Percentiles rank a stretch among this genome's conserved stretches.
Evolutionary conservation across 2,797 vertebrate species (phyloP).

Genomic region (Crenichthys baileyi): DNA sequence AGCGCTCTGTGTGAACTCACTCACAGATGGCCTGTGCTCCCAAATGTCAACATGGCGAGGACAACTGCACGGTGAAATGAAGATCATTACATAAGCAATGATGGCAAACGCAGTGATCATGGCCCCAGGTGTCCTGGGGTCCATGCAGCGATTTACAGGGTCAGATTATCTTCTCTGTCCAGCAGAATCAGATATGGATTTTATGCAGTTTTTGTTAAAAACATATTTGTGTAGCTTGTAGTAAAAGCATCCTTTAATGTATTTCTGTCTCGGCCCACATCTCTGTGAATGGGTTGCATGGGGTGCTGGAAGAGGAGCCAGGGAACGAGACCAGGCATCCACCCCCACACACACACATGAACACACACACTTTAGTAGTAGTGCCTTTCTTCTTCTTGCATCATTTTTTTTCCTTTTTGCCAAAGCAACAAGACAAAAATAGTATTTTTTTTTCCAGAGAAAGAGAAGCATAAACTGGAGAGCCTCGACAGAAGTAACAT

Average conservation of each 20-base stretch:
- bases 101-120: conserved; percentile 28
- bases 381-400: conserved; percentile 71
- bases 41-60: conserved; percentile 68
- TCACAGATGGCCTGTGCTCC: conserved; percentile 66
- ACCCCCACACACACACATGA: conserved; percentile 51
- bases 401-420: conserved; percentile 63
- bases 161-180: conserved; percentile 30
- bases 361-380: conserved; percentile 56
- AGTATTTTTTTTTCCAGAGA: conserved; percentile 9
- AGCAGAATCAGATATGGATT: conserved; percentile 8
- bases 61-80: conserved; percentile 54
- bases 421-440: conserved; percentile 50
- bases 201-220: conserved; percentile 22
- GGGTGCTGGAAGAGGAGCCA: conserved; percentile 61
- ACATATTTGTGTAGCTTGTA: conserved; percentile 28
- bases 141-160: background rate
- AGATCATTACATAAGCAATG: conserved; percentile 67
- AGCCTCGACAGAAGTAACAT: conserved; percentile 32
- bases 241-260: conserved; percentile 47
- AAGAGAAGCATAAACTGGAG: conserved; percentile 37
- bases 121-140: conserved; percentile 62
- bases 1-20: conserved; percentile 45
- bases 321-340: conserved; percentile 73
- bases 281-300: conserved; percentile 57
- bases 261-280: conserved; percentile 61